These are phyloP conservation scores for Junonia oenone DNA, from an alignment of 2,888 invertebrate species.

Conservation along the genomic window DNA sequence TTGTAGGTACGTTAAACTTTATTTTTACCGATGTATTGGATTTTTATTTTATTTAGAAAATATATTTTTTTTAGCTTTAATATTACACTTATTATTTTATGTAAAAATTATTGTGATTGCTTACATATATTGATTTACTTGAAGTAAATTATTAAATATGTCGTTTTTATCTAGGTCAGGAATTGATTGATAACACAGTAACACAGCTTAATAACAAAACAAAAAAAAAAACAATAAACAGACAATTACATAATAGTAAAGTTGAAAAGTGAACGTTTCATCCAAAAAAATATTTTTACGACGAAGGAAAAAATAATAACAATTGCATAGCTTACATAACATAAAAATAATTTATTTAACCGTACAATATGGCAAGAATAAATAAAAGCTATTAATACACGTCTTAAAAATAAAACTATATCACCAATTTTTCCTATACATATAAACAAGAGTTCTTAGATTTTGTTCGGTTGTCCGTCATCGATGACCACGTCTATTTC, in stretches of 20 bases:
- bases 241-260: too few species aligned
- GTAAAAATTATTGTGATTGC: neutral
- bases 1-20: too few species aligned
- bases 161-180: too few species aligned
- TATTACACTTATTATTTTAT: too few species aligned
- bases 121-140: too few species aligned
- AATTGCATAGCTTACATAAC: slow-evolving; percentile 16
- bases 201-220: too few species aligned
- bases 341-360: slow-evolving; percentile 41
- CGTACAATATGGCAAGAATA: slow-evolving; percentile 64
- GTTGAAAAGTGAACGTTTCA: neutral
- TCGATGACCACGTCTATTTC: slow-evolving; percentile 66
- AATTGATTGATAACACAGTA: too few species aligned
- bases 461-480: slow-evolving; percentile 58
- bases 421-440: slow-evolving; percentile 18
- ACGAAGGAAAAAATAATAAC: slow-evolving; percentile 2
- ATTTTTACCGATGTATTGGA: too few species aligned
- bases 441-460: slow-evolving; percentile 22
- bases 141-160: too few species aligned
- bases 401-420: slow-evolving; percentile 40
- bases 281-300: neutral
- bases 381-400: slow-evolving; percentile 41
- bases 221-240: neutral
- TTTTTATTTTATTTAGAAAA: too few species aligned
- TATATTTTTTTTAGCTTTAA: too few species aligned